These are phyloP conservation scores for Notothenia coriiceps DNA, from an alignment of 2,113 vertebrate genomes.

Conservation along the genomic window DNA sequence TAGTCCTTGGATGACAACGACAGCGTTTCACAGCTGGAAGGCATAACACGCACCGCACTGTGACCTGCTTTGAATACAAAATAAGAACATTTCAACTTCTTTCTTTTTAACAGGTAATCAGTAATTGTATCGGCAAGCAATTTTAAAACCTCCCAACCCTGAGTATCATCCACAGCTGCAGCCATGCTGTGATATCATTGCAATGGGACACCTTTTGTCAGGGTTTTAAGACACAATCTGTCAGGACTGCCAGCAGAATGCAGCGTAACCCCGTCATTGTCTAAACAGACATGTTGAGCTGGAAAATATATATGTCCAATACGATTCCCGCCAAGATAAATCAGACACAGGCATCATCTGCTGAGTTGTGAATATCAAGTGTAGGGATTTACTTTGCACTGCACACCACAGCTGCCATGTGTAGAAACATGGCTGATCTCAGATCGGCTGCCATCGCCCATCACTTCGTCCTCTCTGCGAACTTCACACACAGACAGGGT, in stretches of 20 bases:
- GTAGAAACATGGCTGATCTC: conserved; percentile 44
- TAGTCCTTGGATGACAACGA: no score
- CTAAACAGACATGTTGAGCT: conserved; percentile 18
- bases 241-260: conserved; percentile 35
- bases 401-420: conserved; percentile 50
- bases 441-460: conserved; percentile 64
- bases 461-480: conserved; percentile 48
- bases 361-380: conserved; percentile 50
- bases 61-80: no score
- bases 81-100: no score
- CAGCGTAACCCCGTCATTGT: conserved; percentile 17
- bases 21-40: no score
- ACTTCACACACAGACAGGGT: conserved; percentile 50
- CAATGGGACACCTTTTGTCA: conserved; percentile 26
- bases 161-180: conserved; percentile 38
- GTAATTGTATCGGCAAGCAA: no score
- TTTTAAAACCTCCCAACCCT: no score
- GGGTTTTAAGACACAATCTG: conserved; percentile 41
- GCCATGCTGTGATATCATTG: conserved; percentile 27
- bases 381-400: conserved; percentile 22
- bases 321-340: conserved; percentile 18
- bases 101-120: no score
- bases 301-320: conserved; percentile 43
- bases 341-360: conserved; percentile 4
- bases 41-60: no score